Evolutionary conservation across 2,113 vertebrate species (phyloP), one percentile per base, ranked within the genome.

Genomic region (Ictalurus furcatus): DNA sequence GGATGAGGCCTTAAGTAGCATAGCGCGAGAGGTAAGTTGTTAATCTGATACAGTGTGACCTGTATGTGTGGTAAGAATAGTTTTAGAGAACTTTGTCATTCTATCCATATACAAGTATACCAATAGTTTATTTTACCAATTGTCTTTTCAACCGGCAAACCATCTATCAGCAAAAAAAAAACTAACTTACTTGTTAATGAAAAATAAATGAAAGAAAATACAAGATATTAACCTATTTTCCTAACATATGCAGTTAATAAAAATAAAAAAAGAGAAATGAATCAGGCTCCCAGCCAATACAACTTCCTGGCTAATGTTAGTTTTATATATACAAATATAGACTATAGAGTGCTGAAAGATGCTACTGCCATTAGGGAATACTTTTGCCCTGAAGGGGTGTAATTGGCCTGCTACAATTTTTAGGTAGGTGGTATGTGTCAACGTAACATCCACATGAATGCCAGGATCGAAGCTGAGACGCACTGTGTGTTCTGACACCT

Each of bases 1-100:
- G 94, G 98, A 99, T 94, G 98, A 99, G 92, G 97, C 98, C 30
- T 92, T 99, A 92, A 99, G 96, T 95, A 97, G 94, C 94, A 99
- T 99, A 88, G 98, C 98, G 87, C 96, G 98, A 95, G 98, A 99
- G 97, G 98, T 99, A 92, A 93, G 94, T 88, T 74, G 25, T 87
- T n/a, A 23, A 21, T 17, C 30, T 84, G 4, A 21, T 34, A n/a
- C 34, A 54, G 0, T 78, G 17, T 17, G 7, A 67, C 2, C 2
- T 61, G 4, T 23, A 30, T 48, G 14, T 82, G 61, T 52, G 17
- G 6, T 40, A 84, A 21, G 14, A 40, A 23, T 25, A 76, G 34
- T 40, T 73, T 48, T 37, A 37, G 17, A 40, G 40, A 28, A 14
- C 40, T 82, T 82, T 76, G 76, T 58, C 14, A 11, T 58, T 37